phyloP scores from a whole-genome alignment of 1,140 invertebrate genomes.

The Camponotus pennsylvanicus region DNA sequence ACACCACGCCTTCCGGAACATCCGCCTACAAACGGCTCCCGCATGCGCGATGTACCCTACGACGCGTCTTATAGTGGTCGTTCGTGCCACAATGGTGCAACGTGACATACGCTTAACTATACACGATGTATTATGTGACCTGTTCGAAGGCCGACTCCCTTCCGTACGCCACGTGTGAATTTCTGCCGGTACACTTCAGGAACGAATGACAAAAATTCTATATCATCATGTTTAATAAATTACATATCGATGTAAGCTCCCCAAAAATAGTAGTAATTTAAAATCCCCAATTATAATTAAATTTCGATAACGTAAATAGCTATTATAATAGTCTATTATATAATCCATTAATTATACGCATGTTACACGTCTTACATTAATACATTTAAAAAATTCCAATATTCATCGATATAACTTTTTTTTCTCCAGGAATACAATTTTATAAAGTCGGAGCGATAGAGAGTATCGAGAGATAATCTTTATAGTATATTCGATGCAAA shows the following conservation, averaged over 20 bases:
- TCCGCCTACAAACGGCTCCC: constrained; percentile 44
- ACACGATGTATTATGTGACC: constrained; percentile 15
- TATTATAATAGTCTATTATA: neutral
- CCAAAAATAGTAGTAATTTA: neutral
- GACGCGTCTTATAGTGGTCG: constrained; percentile 15
- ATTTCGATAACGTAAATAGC: neutral
- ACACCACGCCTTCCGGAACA: constrained; percentile 66
- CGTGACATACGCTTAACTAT: constrained; percentile 39
- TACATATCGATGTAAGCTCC: neutral
- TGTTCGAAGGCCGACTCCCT: constrained; percentile 6
- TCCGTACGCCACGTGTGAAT: constrained; percentile 16
- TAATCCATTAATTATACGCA: neutral
- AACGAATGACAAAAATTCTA: constrained; percentile 1
- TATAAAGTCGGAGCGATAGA: neutral
- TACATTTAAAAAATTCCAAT: neutral
- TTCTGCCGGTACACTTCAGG: neutral
- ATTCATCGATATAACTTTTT: neutral
- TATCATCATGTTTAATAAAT: constrained; percentile 21
- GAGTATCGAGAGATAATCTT: neutral
- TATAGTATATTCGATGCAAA: neutral
- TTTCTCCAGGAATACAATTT: neutral
- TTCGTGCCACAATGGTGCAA: constrained; percentile 5
- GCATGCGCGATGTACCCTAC: constrained; percentile 58
- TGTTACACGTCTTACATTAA: neutral
- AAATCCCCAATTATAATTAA: constrained; percentile 3